phyloP scores from a whole-genome alignment of 2,888 invertebrate genomes.

The Congeria kusceri region DNA sequence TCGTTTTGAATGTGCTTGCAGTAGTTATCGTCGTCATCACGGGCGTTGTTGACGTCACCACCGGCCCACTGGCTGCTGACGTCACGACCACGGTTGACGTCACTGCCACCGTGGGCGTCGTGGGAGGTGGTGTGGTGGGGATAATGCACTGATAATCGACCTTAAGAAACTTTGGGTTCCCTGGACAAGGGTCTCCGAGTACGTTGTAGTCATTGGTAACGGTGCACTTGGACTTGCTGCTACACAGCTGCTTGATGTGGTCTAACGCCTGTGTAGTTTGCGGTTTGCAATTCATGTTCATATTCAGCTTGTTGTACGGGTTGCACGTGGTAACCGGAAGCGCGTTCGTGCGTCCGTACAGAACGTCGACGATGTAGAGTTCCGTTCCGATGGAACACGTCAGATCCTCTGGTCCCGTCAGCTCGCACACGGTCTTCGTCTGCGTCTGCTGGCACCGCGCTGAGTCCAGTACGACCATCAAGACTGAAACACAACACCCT shows the following conservation, averaged over 20 bases:
- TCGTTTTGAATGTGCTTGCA: not conserved
- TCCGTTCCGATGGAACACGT: conserved; percentile 42
- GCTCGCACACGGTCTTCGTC: conserved; percentile 45
- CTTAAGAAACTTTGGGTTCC: conserved; percentile 62
- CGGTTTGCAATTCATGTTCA: conserved; percentile 42
- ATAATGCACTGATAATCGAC: conserved; percentile 53
- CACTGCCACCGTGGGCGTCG: conserved; percentile 6
- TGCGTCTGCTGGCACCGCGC: conserved; percentile 15
- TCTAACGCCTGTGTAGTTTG: conserved; percentile 29
- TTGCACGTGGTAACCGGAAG: conserved; percentile 46
- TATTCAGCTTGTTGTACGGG: conserved; percentile 24
- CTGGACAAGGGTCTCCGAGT: conserved; percentile 64
- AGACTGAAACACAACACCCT: conserved; percentile 26
- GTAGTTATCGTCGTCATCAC: conserved; percentile 11
- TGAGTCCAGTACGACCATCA: conserved; percentile 5
- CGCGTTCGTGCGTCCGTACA: conserved; percentile 49
- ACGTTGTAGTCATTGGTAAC: conserved; percentile 41
- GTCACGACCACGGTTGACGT: not conserved
- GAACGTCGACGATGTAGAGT: conserved; percentile 35
- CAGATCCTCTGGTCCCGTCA: conserved; percentile 32
- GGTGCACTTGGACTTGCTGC: conserved; percentile 38
- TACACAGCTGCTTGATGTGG: conserved; percentile 37
- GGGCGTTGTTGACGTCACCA: conserved; percentile 9
- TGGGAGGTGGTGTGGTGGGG: conserved; percentile 37
- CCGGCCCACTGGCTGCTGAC: not conserved